Evolutionary conservation across 2,888 invertebrate species (phyloP).

Genomic region (Opisthograptis luteolata): DNA sequence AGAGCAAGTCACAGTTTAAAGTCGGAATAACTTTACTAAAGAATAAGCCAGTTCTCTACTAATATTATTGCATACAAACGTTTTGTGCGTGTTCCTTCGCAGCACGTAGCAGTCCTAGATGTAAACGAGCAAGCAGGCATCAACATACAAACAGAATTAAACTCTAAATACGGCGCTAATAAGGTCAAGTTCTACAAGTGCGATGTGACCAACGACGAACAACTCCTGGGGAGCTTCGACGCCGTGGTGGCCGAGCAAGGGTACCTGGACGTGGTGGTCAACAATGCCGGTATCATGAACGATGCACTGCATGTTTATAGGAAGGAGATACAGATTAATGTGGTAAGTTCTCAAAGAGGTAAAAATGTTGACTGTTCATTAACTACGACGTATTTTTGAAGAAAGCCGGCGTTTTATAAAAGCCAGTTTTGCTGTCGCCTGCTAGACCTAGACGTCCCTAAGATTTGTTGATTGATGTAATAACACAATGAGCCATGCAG

Average conservation of each 20-base stretch:
- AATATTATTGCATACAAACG: no score
- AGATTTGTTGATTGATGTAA: no score
- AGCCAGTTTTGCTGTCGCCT: no score
- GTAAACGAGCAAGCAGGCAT: conserved; percentile 48
- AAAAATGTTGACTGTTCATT: no score
- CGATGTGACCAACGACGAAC: conserved; percentile 56
- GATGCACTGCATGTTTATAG: conserved; percentile 47
- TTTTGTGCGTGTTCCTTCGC: no score
- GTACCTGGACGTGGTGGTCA: conserved; percentile 53
- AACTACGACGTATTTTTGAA: no score
- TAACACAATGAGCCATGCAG: no score
- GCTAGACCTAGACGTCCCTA: no score
- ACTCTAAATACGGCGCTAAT: conserved; percentile 46
- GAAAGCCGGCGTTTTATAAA: no score
- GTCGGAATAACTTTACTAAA: no score
- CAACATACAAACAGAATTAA: conserved; percentile 47
- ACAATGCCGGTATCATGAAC: conserved; percentile 59
- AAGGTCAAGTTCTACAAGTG: conserved; percentile 54
- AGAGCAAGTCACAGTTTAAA: no score
- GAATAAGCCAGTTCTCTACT: no score
- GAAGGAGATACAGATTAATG: conserved; percentile 54
- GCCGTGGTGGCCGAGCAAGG: conserved; percentile 45
- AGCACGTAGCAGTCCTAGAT: conserved; percentile 57
- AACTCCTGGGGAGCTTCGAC: conserved; percentile 46
- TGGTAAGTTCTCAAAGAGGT: conserved; percentile 47